These are phyloP conservation scores for Podarcis cretensis DNA, from an alignment of 2,113 vertebrate species.

Conservation along the genomic window DNA sequence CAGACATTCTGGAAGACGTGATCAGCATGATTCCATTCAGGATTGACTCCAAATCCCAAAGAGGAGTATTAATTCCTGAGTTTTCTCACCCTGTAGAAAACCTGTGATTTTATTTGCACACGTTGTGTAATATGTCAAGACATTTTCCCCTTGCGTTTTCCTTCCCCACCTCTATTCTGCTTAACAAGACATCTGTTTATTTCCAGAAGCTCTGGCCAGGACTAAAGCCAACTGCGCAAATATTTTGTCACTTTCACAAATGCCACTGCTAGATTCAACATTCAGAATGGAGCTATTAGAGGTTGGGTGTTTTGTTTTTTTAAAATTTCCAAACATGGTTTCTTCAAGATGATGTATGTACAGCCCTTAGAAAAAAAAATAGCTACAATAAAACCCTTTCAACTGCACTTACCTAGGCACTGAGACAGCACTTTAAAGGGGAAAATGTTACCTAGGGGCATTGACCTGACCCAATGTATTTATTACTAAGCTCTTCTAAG, in stretches of 20 bases:
- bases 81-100: conserved; percentile 62
- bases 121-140: conserved; percentile 70
- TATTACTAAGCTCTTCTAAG: conserved; percentile 65
- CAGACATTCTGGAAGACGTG: conserved; percentile 1
- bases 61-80: conserved; percentile 72
- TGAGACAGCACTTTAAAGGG: conserved; percentile 23
- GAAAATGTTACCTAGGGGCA: conserved; percentile 38
- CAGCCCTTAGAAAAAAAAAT: conserved; percentile 15
- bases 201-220: conserved; percentile 66
- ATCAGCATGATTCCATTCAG: conserved; percentile 10
- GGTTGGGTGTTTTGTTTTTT: conserved; percentile 41
- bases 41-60: conserved; percentile 40
- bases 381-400: conserved; percentile 7
- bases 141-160: conserved; percentile 69
- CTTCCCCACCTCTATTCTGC: conserved; percentile 35
- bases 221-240: conserved; percentile 70
- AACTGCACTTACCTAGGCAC: conserved; percentile 10
- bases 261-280: conserved; percentile 63
- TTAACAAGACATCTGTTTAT: conserved; percentile 79
- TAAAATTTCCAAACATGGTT: conserved; percentile 36
- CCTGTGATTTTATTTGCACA: conserved; percentile 72
- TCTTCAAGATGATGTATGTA: conserved; percentile 36
- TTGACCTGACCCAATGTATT: conserved; percentile 66
- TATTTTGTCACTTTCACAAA: conserved; percentile 75
- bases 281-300: conserved; percentile 11